Evolutionary conservation across 2,797 vertebrate species (phyloP).

Genomic region (Malacoraja senta): DNA sequence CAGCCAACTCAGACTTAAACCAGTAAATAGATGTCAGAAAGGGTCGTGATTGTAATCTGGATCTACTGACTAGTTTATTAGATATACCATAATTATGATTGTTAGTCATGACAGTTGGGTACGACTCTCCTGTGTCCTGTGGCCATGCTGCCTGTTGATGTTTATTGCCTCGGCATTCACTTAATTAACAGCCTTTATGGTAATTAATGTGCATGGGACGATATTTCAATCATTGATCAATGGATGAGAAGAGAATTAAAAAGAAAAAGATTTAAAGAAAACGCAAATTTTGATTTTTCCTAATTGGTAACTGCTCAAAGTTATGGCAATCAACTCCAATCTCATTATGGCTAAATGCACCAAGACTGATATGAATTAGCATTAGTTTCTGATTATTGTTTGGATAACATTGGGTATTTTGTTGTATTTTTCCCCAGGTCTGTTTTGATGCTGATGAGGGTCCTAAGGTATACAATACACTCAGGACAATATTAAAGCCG

Average conservation of each 20-base stretch:
- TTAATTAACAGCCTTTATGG: neutral
- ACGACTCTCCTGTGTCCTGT: neutral
- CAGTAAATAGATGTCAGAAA: neutral
- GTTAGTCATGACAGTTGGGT: neutral
- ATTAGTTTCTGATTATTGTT: neutral
- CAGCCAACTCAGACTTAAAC: neutral
- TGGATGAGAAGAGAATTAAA: neutral
- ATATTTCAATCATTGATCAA: neutral
- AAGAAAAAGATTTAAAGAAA: neutral
- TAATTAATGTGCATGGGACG: neutral
- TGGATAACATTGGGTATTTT: neutral
- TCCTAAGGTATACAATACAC: slow-evolving; percentile 59
- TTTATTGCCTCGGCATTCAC: neutral
- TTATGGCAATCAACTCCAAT: neutral
- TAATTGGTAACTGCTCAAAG: neutral
- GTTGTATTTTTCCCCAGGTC: slow-evolving; percentile 53
- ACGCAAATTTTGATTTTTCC: neutral
- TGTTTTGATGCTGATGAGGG: slow-evolving; percentile 65
- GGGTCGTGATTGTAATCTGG: neutral
- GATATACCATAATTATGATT: neutral
- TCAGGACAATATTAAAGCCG: slow-evolving; percentile 74
- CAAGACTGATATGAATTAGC: neutral
- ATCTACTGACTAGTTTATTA: neutral
- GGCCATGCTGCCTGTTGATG: neutral
- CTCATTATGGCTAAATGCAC: neutral